These are phyloP conservation scores for Carcharodon carcharias DNA, from an alignment of 2,797 vertebrate genomes.

Conservation along the genomic window DNA sequence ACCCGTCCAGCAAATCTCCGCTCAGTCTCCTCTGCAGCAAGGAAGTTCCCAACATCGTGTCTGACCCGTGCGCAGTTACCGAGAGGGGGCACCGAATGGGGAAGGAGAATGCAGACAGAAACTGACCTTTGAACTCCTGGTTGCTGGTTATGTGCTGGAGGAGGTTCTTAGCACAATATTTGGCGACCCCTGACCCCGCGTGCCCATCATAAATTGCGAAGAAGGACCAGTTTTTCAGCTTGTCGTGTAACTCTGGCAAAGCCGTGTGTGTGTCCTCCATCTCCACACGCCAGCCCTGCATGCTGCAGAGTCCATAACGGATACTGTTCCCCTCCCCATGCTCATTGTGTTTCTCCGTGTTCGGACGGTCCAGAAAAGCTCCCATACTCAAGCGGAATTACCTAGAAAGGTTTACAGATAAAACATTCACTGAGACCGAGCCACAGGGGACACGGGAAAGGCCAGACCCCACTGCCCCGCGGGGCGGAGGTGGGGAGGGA, in stretches of 20 bases:
- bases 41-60: no score
- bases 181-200: conserved; percentile 62
- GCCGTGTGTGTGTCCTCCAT: conserved; percentile 73
- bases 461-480: no score
- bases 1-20: no score
- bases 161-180: conserved; percentile 65
- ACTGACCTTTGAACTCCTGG: conserved; percentile 45
- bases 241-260: conserved; percentile 53
- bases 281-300: conserved; percentile 71
- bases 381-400: conserved; percentile 33
- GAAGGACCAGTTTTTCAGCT: conserved; percentile 62
- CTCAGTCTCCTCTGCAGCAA: no score
- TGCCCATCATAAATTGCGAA: conserved; percentile 72
- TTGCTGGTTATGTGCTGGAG: conserved; percentile 59
- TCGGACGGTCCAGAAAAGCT: conserved; percentile 59
- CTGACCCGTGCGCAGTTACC: no score
- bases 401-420: conserved; percentile 39
- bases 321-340: conserved; percentile 50
- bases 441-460: no score
- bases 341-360: conserved; percentile 60
- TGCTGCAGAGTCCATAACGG: conserved; percentile 63
- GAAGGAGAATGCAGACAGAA: no score
- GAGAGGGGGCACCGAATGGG: no score
- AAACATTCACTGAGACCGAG: no score
- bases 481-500: no score